Base-by-base conservation (phyloP, 92 coral and sea anemone genomes). In the Zoanthus sociatus region DNA sequence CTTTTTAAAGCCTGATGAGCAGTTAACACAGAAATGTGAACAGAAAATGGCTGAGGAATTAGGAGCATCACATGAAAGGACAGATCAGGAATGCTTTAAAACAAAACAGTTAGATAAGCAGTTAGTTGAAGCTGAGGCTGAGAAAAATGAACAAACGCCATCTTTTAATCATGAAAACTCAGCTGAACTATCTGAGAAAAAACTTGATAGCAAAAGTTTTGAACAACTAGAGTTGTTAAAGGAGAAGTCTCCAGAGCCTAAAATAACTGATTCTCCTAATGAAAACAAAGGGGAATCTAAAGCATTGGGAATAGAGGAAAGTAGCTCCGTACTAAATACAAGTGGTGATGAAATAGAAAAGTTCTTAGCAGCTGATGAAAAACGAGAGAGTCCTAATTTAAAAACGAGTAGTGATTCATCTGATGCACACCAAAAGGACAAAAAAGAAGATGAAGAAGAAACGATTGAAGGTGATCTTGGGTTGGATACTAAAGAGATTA, bases 81-180 rank as follows among this genome's bases (percentile, higher is more conserved):
- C 20, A 21, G 1, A 9, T 46, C 17, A 21, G 21, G 60, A 67
- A 45, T 13, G 18, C 33, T 37, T n/a, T 21, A 56, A 56, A 31
- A 42, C 13, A 7, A n/a, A 33, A 14, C 42, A 45, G 9, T 9
- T 14, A 7, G 45, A 81, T 13, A 45, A 66, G 46, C 46, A 17
- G 18, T 8, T 16, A 5, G 2, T n/a, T 64, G 75, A 81, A 45
- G 56, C 74, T 18, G 73, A 47, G 66, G 56, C 74, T 18, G 73
- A 47, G 66, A 66, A 64, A 67, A n/a, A 33, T 54, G 70, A 81
- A 46, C 46, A 64, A 66, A 63, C 46, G 3, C 60, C 47, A 66
- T 18, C 46, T 11, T 9, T 73, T 16, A 53, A 26, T 13, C 63
- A 9, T 10, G 74, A 81, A 11, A 48, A 81, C 20, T 6, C 85